Base-by-base conservation (phyloP, 2,113 vertebrate genomes). In the Stomatorhinus ivindoensis region DNA sequence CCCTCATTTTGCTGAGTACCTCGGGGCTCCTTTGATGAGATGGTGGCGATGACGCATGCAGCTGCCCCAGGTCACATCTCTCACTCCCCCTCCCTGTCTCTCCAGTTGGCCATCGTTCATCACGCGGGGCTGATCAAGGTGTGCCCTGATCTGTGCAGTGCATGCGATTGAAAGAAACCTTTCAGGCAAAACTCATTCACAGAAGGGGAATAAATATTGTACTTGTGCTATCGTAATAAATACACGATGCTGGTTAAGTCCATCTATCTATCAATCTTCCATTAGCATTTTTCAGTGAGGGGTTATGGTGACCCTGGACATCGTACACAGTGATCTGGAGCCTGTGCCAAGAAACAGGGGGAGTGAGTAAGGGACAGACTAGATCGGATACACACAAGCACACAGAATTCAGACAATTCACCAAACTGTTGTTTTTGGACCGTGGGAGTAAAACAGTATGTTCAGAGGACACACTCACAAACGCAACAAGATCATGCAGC, bases 1-100 rank as follows among this genome's bases (percentile, higher is more conserved):
- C 96, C 93, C 95, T 95, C 4, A 90, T 96, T 95, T 92, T 94
- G 88, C 91, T 91, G 91, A 94, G 94, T 92, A 94, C 93, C 96
- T 93, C 0, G 47, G 94, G 95, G 94, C 44, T 46, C 94, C 92
- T 92, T 89, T 92, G 92, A 83, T 39, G 35, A 88, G 91, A 93
- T 94, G 93, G 92, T 90, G 24, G 50, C 83, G 93, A 93, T 93
- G 95, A 95, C 92, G 53, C 90, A 90, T 84, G 15, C 91, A 93
- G 93, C 91, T 93, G 92, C 94, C 93, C 94, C n/a, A 92, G 95
- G 95, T 94, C 94, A 92, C 92, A 94, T 95, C 95, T 90, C 91
- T 90, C 91, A 73, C 92, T 95, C 94, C 94, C 94, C 94, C 94
- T 51, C 94, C 13, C 73, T 7, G 13, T 39, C 73, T 42, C 15